Conservation (phyloP, 2,888 invertebrate genomes). For the Apamea monoglypha region DNA sequence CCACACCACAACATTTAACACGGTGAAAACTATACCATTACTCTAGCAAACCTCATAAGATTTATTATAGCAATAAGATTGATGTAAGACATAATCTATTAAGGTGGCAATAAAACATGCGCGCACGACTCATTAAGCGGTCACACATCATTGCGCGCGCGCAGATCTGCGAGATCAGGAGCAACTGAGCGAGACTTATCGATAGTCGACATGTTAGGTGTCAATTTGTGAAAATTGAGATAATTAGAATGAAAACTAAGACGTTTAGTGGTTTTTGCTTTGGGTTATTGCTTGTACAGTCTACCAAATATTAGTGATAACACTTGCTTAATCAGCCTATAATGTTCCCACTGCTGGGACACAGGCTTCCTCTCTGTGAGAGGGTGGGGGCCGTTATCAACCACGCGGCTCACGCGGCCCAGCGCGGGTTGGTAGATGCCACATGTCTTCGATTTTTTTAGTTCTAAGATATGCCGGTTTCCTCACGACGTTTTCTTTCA, state of each 20-base stretch:
- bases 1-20: neutral
- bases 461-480: neutral
- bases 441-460: too few species aligned
- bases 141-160: conserved; percentile 63
- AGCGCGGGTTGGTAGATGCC: too few species aligned
- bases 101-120: conserved; percentile 36
- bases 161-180: conserved; percentile 46
- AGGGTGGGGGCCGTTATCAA: too few species aligned
- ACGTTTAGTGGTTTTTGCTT: neutral
- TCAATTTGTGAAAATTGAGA: conserved; percentile 25
- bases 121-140: conserved; percentile 56
- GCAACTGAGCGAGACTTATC: conserved; percentile 55
- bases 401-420: too few species aligned
- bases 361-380: too few species aligned
- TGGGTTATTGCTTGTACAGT: too few species aligned
- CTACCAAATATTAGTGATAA: too few species aligned
- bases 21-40: conserved; percentile 18
- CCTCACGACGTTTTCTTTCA: too few species aligned
- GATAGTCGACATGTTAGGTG: conserved; percentile 45
- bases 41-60: conserved; percentile 22
- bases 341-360: too few species aligned
- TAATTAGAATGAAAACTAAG: neutral
- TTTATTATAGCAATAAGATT: conserved; percentile 39
- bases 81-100: conserved; percentile 43
- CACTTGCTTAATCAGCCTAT: too few species aligned